A percentile compares a stretch with the other conserved stretches of the same genome.
Conservation (phyloP, 1,140 invertebrate genomes). For the Oncopeltus fasciatus region DNA sequence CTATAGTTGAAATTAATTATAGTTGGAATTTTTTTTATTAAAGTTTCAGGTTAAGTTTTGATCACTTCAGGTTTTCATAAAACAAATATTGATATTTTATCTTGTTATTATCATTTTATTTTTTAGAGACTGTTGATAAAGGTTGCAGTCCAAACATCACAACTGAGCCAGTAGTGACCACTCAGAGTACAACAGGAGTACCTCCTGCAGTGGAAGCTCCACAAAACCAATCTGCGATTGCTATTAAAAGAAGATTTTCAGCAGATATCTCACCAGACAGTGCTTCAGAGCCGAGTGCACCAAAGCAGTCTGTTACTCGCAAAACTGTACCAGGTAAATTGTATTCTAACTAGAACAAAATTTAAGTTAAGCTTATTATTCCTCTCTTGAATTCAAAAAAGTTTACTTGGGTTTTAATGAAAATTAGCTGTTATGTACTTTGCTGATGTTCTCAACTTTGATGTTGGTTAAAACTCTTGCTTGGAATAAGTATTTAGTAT, state of each 20-base stretch:
- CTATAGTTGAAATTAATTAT: too few species aligned
- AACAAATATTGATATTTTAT: slow-evolving; percentile 2
- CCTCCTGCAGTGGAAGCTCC: not conserved
- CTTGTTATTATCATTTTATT: not conserved
- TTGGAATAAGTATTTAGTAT: too few species aligned
- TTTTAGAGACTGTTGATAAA: not conserved
- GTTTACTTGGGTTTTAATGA: too few species aligned
- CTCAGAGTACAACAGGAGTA: not conserved
- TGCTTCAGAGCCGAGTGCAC: slow-evolving; percentile 4
- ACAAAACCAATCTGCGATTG: not conserved
- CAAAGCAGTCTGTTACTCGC: slow-evolving; percentile 32
- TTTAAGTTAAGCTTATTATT: too few species aligned
- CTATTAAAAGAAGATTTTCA: slow-evolving; percentile 8
- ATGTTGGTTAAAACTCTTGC: too few species aligned
- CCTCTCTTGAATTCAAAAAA: too few species aligned
- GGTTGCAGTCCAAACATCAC: not conserved
- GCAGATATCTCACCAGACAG: slow-evolving; percentile 13
- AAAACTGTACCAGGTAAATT: slow-evolving; percentile 36
- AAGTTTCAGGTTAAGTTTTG: slow-evolving; percentile 16
- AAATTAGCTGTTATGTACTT: too few species aligned
- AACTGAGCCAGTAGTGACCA: not conserved
- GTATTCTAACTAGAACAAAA: too few species aligned
- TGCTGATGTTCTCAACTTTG: too few species aligned
- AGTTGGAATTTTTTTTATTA: too few species aligned
- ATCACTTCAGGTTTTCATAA: not conserved